Conservation (phyloP, 2,113 vertebrate species). For the Peromyscus leucopus region DNA sequence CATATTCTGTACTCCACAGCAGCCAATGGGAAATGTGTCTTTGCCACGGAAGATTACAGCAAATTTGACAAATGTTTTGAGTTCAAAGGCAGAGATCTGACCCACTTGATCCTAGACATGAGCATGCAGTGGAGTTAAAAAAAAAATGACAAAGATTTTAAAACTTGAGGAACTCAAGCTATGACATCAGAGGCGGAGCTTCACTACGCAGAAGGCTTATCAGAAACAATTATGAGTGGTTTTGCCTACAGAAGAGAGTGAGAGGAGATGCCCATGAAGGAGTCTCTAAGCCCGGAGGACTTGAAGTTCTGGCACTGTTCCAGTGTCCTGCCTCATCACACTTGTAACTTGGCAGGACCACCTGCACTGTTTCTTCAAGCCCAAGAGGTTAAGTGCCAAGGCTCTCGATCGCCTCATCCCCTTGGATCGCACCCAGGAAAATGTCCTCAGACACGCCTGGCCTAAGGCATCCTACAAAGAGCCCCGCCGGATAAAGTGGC, state of each 20-base stretch:
- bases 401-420: not conserved
- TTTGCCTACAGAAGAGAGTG: not conserved
- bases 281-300: not conserved
- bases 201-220: not conserved
- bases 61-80: slow-evolving; percentile 99
- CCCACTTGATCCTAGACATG: not conserved
- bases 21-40: slow-evolving; percentile 96
- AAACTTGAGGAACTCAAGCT: not conserved
- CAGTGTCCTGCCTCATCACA: not conserved
- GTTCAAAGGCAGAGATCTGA: slow-evolving; percentile 87
- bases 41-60: slow-evolving; percentile 98
- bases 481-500: not conserved
- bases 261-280: not conserved
- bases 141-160: not conserved
- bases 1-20: slow-evolving; percentile 97
- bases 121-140: not conserved
- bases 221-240: not conserved
- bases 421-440: not conserved
- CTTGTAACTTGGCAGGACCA: not conserved
- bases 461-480: not conserved
- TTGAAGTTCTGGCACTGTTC: not conserved
- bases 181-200: not conserved
- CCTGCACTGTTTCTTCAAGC: not conserved
- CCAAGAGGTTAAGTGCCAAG: not conserved
- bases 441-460: not conserved